Evolutionary conservation across 2,888 invertebrate genomes (phyloP), one percentile per base, ranked within the genome.

Genomic region (Synergus umbraculus): DNA sequence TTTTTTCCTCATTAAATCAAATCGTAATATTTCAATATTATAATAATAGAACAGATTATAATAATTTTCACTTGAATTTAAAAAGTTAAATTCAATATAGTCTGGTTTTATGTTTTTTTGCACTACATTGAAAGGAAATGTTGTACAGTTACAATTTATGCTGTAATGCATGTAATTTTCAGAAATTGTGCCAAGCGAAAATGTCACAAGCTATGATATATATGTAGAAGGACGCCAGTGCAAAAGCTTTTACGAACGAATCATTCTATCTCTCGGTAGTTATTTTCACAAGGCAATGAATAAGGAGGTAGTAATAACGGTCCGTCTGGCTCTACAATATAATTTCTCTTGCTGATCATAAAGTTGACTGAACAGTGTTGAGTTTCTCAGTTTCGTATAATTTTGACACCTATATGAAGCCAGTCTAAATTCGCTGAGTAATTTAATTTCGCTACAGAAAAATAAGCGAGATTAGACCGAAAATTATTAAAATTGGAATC

Each of bases 271-370:
- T 46, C 73, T 73, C 49, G 54, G 73, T 37, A 49, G 73, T 73
- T 73, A 73, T 73, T 54, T 73, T 73, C 54, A 73, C 54, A 73
- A 73, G 73, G 54, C 73, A 54, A 54, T 73, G 73, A 73, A 73
- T 73, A 73, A 73, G 73, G 54, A 73, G 54, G 29, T 37, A 41
- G 73, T 58, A 54, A 73, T 73, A 73, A 73, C 54, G 37, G 54
- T 73, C 73, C 73, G 54, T 73, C 73, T 73, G 73, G 73, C 54
- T 73, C 73, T 49, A 73, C 10, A 37, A 54, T 54, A 73, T 73
- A 73, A 73, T 73, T 73, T 73, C 73, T 73, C 73, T 54, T 37
- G 10, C 37, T 49, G 73, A 29, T 15, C 54, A 37, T 49, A 29
- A 49, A 73, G n/a, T 73, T 54, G 49, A 73, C 73, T 54, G 54